phyloP scores from a whole-genome alignment of 2,888 invertebrate species.

The Hydropsyche betteni region DNA sequence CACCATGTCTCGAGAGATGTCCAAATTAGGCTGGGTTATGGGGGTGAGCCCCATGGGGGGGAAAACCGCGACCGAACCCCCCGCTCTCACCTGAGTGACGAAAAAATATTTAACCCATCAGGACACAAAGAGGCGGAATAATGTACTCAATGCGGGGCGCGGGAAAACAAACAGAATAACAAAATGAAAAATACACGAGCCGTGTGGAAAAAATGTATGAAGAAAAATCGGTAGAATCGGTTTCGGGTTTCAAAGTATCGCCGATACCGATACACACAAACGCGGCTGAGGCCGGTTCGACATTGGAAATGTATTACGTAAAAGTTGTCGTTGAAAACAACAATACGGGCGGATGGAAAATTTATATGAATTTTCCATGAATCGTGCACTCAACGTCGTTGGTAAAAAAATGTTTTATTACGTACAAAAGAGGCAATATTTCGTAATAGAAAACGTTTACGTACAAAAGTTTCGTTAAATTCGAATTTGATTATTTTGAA shows the following conservation, averaged over 20 bases:
- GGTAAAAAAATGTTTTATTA: too few relatives aligned
- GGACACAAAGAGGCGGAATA: conserved; percentile 21
- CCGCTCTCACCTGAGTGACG: conserved; percentile 8
- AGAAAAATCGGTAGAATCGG: conserved; percentile 8
- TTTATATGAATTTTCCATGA: too few relatives aligned
- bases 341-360: too few relatives aligned
- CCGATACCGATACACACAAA: not conserved
- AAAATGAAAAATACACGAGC: not conserved
- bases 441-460: too few relatives aligned
- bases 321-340: too few relatives aligned
- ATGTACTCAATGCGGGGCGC: conserved; percentile 1
- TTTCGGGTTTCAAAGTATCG: conserved; percentile 3
- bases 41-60: not conserved
- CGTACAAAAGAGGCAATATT: too few relatives aligned
- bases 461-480: too few relatives aligned
- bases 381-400: too few relatives aligned
- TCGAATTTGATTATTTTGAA: too few relatives aligned
- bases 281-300: not conserved
- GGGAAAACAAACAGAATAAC: too few relatives aligned
- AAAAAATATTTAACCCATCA: conserved; percentile 23
- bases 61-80: not conserved
- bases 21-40: not conserved
- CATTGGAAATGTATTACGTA: too few relatives aligned
- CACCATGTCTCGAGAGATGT: not conserved
- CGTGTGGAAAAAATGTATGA: not conserved